These are phyloP conservation scores for Octodon degus DNA, from an alignment of 2,113 vertebrate genomes.

Conservation along the genomic window DNA sequence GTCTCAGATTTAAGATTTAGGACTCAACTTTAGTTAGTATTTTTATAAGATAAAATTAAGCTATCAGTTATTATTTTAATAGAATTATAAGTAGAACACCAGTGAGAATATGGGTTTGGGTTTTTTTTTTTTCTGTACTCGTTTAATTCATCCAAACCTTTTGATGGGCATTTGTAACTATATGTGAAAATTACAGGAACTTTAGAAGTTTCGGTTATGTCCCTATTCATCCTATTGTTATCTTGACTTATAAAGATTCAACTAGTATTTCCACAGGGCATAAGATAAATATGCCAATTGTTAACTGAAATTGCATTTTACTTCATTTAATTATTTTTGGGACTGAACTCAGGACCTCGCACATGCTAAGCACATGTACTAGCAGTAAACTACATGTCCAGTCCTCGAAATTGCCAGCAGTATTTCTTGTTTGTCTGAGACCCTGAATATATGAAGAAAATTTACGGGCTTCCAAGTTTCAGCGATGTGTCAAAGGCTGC, in stretches of 20 bases:
- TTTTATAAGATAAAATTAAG: not conserved
- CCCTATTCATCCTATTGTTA: not conserved
- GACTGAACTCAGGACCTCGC: not conserved
- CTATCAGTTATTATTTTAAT: not conserved
- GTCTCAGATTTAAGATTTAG: constrained; percentile 36
- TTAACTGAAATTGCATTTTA: not conserved
- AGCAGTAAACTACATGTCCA: not conserved
- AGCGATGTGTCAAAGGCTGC: not conserved
- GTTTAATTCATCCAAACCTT: not conserved
- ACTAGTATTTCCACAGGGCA: not conserved
- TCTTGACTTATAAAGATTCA: constrained; percentile 42
- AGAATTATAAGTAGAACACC: constrained; percentile 39
- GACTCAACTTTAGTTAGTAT: constrained; percentile 18
- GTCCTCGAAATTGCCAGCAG: not conserved
- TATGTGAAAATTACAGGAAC: not conserved
- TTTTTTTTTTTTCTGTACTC: constrained; percentile 24
- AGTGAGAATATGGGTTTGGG: not conserved
- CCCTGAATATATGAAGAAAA: constrained; percentile 51
- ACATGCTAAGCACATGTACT: not conserved
- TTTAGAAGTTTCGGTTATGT: not conserved
- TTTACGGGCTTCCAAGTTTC: constrained; percentile 15
- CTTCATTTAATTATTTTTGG: not conserved
- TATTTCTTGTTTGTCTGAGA: constrained; percentile 15
- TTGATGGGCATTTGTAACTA: not conserved
- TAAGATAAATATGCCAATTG: constrained; percentile 35